phyloP scores from a whole-genome alignment of 2,797 vertebrate species.

The Craterocephalus amniculus region DNA sequence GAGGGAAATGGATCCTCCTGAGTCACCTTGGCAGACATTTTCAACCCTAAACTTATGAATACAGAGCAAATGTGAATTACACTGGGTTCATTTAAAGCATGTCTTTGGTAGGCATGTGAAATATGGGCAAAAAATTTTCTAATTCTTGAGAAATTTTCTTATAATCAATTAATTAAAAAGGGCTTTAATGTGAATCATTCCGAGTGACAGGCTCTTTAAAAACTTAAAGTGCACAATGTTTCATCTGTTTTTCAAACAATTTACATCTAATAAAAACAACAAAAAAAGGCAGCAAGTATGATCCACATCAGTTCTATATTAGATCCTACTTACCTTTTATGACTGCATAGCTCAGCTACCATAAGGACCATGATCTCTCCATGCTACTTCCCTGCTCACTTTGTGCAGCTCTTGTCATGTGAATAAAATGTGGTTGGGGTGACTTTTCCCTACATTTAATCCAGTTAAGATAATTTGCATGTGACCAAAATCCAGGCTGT shows the following conservation, averaged over 20 bases:
- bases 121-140: background rate
- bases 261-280: background rate
- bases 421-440: constrained; percentile 11
- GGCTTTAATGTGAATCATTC: background rate
- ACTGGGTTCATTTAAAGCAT: background rate
- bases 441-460: constrained; percentile 18
- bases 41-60: constrained; percentile 29
- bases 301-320: background rate
- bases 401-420: constrained; percentile 21
- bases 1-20: constrained; percentile 30
- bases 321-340: background rate
- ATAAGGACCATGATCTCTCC: background rate
- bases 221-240: background rate
- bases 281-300: background rate
- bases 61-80: background rate
- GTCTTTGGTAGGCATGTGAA: background rate
- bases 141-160: background rate
- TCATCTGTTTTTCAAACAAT: background rate
- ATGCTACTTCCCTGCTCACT: background rate
- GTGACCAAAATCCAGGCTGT: constrained; percentile 36
- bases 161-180: background rate
- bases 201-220: background rate
- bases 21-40: constrained; percentile 44
- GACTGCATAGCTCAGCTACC: background rate
- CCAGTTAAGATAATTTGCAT: constrained; percentile 32